A percentile compares a stretch with the other conserved stretches of the same genome.
Conservation (phyloP, 2,113 vertebrate species). For the Erythrolamprus reginae region DNA sequence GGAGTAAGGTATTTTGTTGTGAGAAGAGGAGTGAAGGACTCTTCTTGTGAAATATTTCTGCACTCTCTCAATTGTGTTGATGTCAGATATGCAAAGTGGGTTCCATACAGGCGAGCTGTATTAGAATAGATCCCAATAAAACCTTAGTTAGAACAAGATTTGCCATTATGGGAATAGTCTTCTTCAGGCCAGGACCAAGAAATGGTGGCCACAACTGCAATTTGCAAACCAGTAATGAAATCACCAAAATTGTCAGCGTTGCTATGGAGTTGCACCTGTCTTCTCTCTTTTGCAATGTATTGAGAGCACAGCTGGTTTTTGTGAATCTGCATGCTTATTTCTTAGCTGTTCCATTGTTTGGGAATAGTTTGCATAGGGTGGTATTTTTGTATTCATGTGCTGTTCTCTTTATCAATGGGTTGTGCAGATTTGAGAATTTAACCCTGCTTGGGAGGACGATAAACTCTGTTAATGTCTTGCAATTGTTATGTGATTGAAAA, state of each 20-base stretch:
- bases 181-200: not conserved
- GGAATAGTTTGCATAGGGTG: not conserved
- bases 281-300: not conserved
- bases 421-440: not conserved
- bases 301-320: not conserved
- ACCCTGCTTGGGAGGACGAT: not conserved
- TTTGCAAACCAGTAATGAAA: not conserved
- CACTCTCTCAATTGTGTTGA: no score
- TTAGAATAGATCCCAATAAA: not conserved
- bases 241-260: not conserved
- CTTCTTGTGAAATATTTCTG: no score
- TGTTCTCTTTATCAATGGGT: not conserved
- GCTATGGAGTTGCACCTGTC: not conserved
- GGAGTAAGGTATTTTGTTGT: no score
- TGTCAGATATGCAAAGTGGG: no score
- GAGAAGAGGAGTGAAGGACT: no score
- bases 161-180: not conserved
- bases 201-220: not conserved
- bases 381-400: not conserved
- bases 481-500: not conserved
- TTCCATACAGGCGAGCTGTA: no score
- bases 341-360: not conserved
- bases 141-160: not conserved
- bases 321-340: not conserved
- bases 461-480: not conserved